Conservation (phyloP, 2,888 invertebrate species). For the Metopia argyrocephala region DNA sequence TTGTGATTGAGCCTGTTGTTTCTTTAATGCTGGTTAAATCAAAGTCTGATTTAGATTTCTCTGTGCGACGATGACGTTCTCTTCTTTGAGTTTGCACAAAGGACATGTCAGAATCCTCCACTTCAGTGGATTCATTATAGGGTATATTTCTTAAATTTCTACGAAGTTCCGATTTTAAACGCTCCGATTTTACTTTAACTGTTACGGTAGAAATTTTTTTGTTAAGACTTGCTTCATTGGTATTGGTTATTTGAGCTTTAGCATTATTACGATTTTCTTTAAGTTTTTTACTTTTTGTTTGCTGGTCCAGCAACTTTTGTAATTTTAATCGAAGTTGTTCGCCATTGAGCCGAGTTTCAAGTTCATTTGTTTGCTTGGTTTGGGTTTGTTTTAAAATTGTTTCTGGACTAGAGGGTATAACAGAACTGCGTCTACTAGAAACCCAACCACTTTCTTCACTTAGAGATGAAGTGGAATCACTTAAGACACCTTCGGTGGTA, state of each 20-base stretch:
- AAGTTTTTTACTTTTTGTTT: slow-evolving; percentile 66
- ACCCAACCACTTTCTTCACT: slow-evolving; percentile 95
- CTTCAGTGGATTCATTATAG: slow-evolving; percentile 73
- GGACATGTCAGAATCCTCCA: slow-evolving; percentile 71
- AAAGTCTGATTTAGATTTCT: slow-evolving; percentile 82
- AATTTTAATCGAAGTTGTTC: slow-evolving; percentile 84
- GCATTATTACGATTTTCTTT: slow-evolving; percentile 68
- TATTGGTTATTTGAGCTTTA: slow-evolving; percentile 66
- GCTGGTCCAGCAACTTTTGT: slow-evolving; percentile 80
- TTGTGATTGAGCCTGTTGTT: slow-evolving; percentile 68
- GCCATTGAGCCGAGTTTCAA: slow-evolving; percentile 80
- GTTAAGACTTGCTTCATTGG: slow-evolving; percentile 70
- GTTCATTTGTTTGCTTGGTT: slow-evolving; percentile 56
- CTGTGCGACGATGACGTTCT: slow-evolving; percentile 70
- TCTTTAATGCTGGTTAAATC: slow-evolving; percentile 82
- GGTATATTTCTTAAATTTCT: slow-evolving; percentile 68
- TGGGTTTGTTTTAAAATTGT: slow-evolving; percentile 71
- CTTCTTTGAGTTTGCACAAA: slow-evolving; percentile 67
- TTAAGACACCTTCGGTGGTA: slow-evolving; percentile 79
- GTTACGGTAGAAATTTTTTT: slow-evolving; percentile 76
- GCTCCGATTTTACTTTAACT: slow-evolving; percentile 72
- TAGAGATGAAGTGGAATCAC: slow-evolving; percentile 83
- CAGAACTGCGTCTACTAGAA: slow-evolving; percentile 85
- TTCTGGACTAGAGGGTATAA: slow-evolving; percentile 83
- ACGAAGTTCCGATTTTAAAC: slow-evolving; percentile 57